Percentiles rank a stretch among this genome's conserved stretches.
Evolutionary conservation across 2,888 invertebrate species (phyloP).

Genomic region (Dione juno): DNA sequence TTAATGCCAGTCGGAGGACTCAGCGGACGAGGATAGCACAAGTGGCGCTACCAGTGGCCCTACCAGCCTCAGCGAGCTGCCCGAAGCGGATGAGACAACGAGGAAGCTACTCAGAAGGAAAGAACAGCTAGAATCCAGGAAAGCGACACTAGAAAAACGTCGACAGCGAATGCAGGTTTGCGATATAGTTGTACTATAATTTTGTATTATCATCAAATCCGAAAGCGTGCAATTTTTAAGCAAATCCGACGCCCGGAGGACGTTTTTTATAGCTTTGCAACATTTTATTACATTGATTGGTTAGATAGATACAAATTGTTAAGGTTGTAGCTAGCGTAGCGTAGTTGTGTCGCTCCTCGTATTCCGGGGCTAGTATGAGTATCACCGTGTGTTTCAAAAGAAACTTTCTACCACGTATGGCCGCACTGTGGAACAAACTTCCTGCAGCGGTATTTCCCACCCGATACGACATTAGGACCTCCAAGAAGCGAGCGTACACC

Average conservation of each 20-base stretch:
- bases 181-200: neutral
- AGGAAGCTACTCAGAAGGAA: conserved; percentile 69
- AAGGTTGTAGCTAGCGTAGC: no score
- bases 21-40: conserved; percentile 65
- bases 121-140: conserved; percentile 73
- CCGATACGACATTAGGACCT: no score
- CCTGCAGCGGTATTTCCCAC: no score
- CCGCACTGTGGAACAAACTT: no score
- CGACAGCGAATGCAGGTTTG: conserved; percentile 74
- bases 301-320: neutral
- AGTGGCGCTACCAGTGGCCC: conserved; percentile 58
- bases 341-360: no score
- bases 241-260: neutral
- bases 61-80: conserved; percentile 72
- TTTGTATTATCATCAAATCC: conserved; percentile 4
- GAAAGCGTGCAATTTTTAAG: neutral
- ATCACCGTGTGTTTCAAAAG: no score
- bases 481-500: no score
- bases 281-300: neutral
- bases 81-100: conserved; percentile 76
- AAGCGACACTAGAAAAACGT: conserved; percentile 71
- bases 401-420: no score
- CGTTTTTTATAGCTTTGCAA: neutral
- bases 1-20: conserved; percentile 66
- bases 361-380: no score